Evolutionary conservation across 1,140 invertebrate genomes (phyloP), one percentile per base, ranked within the genome.

Genomic region (Plutomurus gul): DNA sequence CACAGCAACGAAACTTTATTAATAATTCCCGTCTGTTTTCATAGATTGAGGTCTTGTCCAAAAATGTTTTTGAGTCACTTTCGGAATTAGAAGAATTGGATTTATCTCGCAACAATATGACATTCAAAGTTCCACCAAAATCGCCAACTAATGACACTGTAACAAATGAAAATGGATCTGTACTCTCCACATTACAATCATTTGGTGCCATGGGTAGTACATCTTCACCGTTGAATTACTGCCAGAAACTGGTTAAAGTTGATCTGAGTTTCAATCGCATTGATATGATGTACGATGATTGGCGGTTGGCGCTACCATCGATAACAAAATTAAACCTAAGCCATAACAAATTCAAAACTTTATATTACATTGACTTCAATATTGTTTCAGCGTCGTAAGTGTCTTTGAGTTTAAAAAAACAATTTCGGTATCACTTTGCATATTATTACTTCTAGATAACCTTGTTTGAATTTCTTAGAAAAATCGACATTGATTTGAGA

Each of bases 191-290:
- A 11, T 22, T 27, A 36, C 10, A 20, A 25, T 4, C 8, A 3
- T 27, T 25, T 16, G 8, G 16, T 40, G 3, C n/a, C 5, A 13
- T 27, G 1, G 36, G 36, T 25, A 27, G 36, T 7, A 27, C 39
- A 22, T 30, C 74, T 20, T 79, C 77, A 20, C 75, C 76, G 5
- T 36, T 82, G 25, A 65, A 71, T 11, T 76, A 65, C 20, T 78
- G 71, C 37, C 27, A 36, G 13, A 75, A 77, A 16, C 40, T 82
- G 10, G 5, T 51, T 47, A 75, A 37, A 22, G 6, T 82, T 27
- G 16, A 72, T 36, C 20, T 82, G 4, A 78, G 56, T n/a, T n/a
- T 78, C 30, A 84, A 84, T 71, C 37, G 18, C 16, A 79, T 84
- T 27, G 37, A 47, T 3, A 72, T 37, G 16, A 78, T 84, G 7